These are phyloP conservation scores for Coptodon bakossiorum DNA, from an alignment of 2,113 vertebrate species.

Conservation along the genomic window DNA sequence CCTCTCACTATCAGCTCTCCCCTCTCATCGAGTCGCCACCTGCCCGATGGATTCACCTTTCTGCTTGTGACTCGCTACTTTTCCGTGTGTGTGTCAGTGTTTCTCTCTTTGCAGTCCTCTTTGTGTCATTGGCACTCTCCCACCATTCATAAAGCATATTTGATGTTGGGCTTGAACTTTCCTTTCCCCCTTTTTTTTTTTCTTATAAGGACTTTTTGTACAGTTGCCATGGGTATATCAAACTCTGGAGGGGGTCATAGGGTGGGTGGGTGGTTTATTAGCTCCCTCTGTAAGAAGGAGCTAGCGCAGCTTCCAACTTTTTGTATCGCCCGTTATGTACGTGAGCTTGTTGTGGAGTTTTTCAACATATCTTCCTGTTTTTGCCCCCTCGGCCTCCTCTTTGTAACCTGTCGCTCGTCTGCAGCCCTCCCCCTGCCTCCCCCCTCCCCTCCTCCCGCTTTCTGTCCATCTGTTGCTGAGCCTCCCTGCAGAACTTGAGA, in stretches of 20 bases:
- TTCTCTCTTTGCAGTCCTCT: conserved; percentile 15
- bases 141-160: conserved; percentile 58
- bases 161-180: conserved; percentile 41
- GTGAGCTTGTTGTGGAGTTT: background rate
- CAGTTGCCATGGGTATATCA: conserved; percentile 64
- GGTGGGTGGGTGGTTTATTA: background rate
- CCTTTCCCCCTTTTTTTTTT: conserved; percentile 5
- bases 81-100: background rate
- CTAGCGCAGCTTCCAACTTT: conserved; percentile 8
- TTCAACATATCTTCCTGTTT: background rate
- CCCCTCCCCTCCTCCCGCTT: background rate
- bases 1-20: conserved; percentile 45
- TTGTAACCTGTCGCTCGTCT: conserved; percentile 52
- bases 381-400: conserved; percentile 23
- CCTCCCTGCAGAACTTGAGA: conserved; percentile 67
- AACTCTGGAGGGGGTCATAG: conserved; percentile 26
- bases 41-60: conserved; percentile 62
- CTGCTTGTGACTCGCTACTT: conserved; percentile 11
- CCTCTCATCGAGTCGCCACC: conserved; percentile 52
- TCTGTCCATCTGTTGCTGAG: conserved; percentile 69
- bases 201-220: conserved; percentile 47
- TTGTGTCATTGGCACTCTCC: conserved; percentile 27
- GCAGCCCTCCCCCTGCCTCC: background rate
- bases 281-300: conserved; percentile 10
- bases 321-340: background rate